Evolutionary conservation across 2,797 vertebrate species (phyloP).

Genomic region (Coluber constrictor): DNA sequence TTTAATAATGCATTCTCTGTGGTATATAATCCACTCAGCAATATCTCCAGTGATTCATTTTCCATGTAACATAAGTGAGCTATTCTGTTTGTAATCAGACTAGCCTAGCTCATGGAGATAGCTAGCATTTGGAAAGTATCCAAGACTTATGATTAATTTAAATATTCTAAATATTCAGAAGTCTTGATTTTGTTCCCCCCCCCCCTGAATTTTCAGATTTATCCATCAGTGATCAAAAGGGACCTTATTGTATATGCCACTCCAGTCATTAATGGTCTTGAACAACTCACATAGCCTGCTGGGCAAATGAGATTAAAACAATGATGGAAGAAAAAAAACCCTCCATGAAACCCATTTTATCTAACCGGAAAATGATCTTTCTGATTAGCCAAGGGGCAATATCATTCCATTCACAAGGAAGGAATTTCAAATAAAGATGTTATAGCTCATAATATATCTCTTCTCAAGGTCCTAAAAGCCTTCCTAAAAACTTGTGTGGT

Average conservation of each 20-base stretch:
- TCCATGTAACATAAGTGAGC: slow-evolving; percentile 9
- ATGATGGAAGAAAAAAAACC: neutral
- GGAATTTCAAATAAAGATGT: neutral
- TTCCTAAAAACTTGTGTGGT: neutral
- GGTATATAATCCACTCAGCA: slow-evolving; percentile 30
- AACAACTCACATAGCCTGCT: neutral
- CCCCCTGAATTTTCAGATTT: neutral
- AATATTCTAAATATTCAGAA: neutral
- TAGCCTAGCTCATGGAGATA: neutral
- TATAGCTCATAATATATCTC: neutral
- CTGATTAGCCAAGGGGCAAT: neutral
- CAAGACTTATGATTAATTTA: neutral
- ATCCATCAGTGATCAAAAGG: neutral
- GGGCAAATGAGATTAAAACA: neutral
- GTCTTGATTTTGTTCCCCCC: neutral
- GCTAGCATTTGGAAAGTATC: neutral
- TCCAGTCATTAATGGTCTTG: neutral
- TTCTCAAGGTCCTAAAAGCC: neutral
- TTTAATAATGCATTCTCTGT: slow-evolving; percentile 30
- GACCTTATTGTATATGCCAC: neutral
- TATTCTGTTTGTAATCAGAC: slow-evolving; percentile 27
- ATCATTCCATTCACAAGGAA: neutral
- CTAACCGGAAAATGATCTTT: neutral
- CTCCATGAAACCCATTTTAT: neutral
- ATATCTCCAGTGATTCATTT: neutral